Base-by-base conservation (phyloP, 2,797 vertebrate species). In the Myotis findleyi region DNA sequence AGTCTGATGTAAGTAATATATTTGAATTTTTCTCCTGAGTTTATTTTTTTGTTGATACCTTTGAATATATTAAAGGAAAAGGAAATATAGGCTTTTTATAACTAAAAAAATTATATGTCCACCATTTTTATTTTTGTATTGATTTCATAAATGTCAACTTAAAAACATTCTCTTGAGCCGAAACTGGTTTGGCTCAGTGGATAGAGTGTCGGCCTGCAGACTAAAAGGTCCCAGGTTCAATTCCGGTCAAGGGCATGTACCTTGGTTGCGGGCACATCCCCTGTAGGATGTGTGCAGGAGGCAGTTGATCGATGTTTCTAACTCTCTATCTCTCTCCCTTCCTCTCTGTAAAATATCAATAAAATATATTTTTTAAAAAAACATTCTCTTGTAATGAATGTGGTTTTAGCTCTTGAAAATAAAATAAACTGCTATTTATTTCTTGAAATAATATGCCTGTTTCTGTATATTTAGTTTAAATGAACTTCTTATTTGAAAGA, bases 81-180 rank as follows among this genome's bases (percentile, higher is more conserved):
- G 17, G 18, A 71, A 69, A 73, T 9, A 83, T 38, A 57, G 10
- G 3, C 6, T 68, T 87, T 87, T 80, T 68, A 83, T 55, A 91
- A 62, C 51, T 57, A 47, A 69, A 88, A 91, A 47, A 30, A 12
- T 57, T 38, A 33, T 2, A 30, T 53, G 68, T 18, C 0, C 16
- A 73, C 3, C 5, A 90, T 14, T 73, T 96, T 90, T 7, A 71
- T 76, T 95, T 95, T 89, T 89, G 53, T 66, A 57, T 66, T 75
- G 82, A 25, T 25, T 71, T 80, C 47, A 71, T 94, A 89, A 94
- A 91, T 62, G 1, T 83, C 49, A 66, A 36, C 1, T 25, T 79
- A 75, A 83, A 84, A 83, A 55, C 17, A 83, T 41, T 86, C 12
- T 72, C 87, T 75, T 51, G 17, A 6, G 38, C 38, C 38, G 6